Conservation (phyloP, 2,113 vertebrate species). For the Aldabrachelys gigantea region DNA sequence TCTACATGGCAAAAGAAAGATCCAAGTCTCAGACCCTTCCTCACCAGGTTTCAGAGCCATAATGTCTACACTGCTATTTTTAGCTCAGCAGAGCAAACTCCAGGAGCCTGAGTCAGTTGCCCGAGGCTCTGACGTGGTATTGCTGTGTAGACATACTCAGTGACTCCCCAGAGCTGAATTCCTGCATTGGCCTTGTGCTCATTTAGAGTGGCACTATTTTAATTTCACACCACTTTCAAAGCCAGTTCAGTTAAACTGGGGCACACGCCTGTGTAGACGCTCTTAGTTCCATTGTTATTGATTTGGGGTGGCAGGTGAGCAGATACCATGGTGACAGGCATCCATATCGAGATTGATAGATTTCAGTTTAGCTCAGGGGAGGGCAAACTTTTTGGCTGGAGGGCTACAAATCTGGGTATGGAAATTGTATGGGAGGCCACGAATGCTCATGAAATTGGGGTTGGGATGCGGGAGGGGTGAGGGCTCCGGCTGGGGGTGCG, state of each 20-base stretch:
- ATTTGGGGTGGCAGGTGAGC: background rate
- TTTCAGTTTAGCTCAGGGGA: no score
- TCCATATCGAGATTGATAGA: background rate
- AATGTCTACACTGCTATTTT: background rate
- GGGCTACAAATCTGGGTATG: no score
- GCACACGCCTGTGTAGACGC: background rate
- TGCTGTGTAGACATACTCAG: background rate
- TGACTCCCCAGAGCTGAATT: background rate
- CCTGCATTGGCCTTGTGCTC: background rate
- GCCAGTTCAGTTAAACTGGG: background rate
- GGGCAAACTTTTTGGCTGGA: no score
- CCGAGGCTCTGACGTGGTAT: background rate
- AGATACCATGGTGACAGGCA: background rate
- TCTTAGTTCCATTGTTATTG: background rate
- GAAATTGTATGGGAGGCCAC: no score
- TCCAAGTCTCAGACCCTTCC: background rate
- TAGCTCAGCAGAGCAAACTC: no score
- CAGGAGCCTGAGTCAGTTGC: background rate
- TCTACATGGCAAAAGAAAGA: background rate
- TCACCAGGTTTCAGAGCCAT: background rate
- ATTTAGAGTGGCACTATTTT: background rate
- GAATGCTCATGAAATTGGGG: no score
- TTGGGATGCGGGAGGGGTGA: no score
- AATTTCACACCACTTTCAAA: background rate
- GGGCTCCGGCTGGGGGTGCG: no score